A percentile compares a stretch with the other conserved stretches of the same genome.
These are phyloP conservation scores for Crotophaga sulcirostris DNA, from an alignment of 2,113 vertebrate genomes.

Conservation along the genomic window DNA sequence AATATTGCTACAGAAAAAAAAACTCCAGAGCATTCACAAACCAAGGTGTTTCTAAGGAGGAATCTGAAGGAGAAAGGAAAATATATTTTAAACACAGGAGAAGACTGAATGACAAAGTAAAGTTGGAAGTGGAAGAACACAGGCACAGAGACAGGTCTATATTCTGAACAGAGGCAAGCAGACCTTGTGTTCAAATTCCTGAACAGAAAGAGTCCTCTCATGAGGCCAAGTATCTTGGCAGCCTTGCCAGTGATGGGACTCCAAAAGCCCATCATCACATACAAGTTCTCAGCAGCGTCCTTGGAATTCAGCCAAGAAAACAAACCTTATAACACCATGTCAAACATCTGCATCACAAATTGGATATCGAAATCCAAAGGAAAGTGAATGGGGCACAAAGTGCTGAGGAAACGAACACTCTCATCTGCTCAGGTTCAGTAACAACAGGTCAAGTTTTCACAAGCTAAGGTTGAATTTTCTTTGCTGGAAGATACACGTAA, in stretches of 20 bases:
- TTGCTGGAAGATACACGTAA: not conserved
- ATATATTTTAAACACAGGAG: not conserved
- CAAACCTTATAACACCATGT: not conserved
- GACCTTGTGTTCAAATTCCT: not conserved
- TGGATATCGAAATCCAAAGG: not conserved
- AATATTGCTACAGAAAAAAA: not conserved
- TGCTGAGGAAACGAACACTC: not conserved
- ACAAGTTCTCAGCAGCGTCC: not conserved
- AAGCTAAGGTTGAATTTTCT: not conserved
- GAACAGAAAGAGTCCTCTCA: not conserved
- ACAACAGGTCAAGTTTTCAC: not conserved
- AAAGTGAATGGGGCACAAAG: not conserved
- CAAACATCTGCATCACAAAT: not conserved
- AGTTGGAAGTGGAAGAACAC: not conserved
- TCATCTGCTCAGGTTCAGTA: not conserved
- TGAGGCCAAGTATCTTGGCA: not conserved
- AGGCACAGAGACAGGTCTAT: not conserved
- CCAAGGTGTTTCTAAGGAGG: not conserved
- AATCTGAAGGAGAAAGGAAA: not conserved
- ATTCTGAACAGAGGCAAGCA: not conserved
- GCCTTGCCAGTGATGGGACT: not conserved
- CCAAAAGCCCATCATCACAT: not conserved
- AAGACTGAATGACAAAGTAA: not conserved
- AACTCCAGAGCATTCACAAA: not conserved
- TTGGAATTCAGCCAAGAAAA: not conserved